Conservation (phyloP, 2,888 invertebrate species). For the Cetonia aurata region DNA sequence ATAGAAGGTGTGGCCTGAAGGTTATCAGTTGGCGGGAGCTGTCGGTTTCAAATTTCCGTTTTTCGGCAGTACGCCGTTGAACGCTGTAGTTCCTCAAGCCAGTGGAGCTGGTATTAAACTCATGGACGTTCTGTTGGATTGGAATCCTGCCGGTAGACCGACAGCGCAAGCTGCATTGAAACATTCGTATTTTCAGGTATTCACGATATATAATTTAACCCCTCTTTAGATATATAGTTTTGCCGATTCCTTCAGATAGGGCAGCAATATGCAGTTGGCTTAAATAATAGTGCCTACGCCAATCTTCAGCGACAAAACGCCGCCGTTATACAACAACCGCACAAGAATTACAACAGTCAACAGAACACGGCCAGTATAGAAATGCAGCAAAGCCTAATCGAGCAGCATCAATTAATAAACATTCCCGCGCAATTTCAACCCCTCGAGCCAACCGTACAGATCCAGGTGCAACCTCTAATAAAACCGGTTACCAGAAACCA, state of each 20-base stretch:
- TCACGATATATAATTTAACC: not conserved
- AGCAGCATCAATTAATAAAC: slow-evolving; percentile 43
- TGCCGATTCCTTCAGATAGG: slow-evolving; percentile 58
- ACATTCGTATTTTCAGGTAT: slow-evolving; percentile 68
- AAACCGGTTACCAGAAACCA: slow-evolving; percentile 61
- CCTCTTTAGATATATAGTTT: not conserved
- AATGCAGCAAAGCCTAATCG: slow-evolving; percentile 42
- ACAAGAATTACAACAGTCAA: slow-evolving; percentile 33
- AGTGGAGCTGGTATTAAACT: slow-evolving; percentile 85
- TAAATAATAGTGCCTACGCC: slow-evolving; percentile 54
- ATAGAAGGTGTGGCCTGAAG: slow-evolving; percentile 94
- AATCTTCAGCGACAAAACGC: slow-evolving; percentile 54
- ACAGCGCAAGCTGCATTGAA: slow-evolving; percentile 90
- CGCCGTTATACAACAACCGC: slow-evolving; percentile 42
- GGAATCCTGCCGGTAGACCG: slow-evolving; percentile 94
- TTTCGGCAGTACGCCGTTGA: slow-evolving; percentile 84
- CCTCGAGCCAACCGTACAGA: slow-evolving; percentile 63
- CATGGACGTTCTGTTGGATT: slow-evolving; percentile 87
- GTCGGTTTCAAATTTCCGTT: slow-evolving; percentile 98
- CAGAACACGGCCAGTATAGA: slow-evolving; percentile 2
- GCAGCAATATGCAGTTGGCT: slow-evolving; percentile 59
- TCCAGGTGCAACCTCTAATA: slow-evolving; percentile 64
- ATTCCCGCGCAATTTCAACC: slow-evolving; percentile 49
- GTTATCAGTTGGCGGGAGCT: slow-evolving; percentile 89
- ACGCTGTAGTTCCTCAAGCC: slow-evolving; percentile 85